Evolutionary conservation across 2,113 vertebrate genomes (phyloP).

Genomic region (Procavia capensis): DNA sequence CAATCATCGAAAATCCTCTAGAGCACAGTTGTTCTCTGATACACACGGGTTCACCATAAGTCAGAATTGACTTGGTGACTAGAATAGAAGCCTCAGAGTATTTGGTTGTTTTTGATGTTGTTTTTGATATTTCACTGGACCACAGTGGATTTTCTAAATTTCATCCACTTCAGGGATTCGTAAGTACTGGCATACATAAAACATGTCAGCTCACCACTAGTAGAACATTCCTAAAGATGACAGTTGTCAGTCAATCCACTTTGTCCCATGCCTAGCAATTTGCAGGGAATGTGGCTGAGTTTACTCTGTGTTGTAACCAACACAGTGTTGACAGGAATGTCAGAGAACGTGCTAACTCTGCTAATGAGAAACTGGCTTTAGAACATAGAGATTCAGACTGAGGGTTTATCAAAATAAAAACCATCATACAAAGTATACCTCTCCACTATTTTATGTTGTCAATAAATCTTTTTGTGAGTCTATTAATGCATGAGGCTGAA

Average conservation of each 20-base stretch:
- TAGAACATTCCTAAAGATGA: neutral
- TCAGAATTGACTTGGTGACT: neutral
- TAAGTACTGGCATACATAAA: neutral
- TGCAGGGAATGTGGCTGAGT: neutral
- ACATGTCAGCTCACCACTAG: neutral
- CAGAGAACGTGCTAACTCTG: neutral
- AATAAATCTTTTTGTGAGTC: slow-evolving; percentile 62
- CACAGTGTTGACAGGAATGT: neutral
- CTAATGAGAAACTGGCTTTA: slow-evolving; percentile 41
- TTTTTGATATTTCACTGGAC: neutral
- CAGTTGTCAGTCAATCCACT: neutral
- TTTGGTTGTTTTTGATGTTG: neutral
- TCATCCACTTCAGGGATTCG: neutral
- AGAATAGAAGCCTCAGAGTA: neutral
- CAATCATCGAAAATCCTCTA: neutral
- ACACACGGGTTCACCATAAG: neutral
- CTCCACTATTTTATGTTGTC: slow-evolving; percentile 30
- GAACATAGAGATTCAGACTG: slow-evolving; percentile 14
- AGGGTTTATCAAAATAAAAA: slow-evolving; percentile 67
- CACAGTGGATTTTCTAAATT: neutral
- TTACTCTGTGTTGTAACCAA: neutral
- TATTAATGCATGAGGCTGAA: slow-evolving; percentile 44
- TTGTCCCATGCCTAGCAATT: neutral
- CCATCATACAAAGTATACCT: slow-evolving; percentile 46
- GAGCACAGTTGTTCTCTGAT: neutral